phyloP scores from a whole-genome alignment of 2,888 invertebrate species.

The Exocentrus adspersus region DNA sequence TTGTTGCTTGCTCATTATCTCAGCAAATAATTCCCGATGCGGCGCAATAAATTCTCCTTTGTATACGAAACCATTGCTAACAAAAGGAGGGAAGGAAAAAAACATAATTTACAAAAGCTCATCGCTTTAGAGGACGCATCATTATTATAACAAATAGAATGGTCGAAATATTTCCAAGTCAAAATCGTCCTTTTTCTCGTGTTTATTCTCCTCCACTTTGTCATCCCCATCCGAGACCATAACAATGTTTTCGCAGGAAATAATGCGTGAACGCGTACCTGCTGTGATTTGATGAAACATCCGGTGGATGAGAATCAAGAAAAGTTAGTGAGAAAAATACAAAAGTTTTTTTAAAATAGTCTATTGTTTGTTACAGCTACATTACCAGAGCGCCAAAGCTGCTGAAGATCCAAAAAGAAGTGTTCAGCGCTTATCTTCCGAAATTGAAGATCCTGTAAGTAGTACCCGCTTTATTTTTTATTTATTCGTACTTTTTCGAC shows the following conservation, averaged over 20 bases:
- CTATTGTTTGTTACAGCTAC: constrained; percentile 57
- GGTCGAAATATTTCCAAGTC: neutral
- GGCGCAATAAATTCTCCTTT: neutral
- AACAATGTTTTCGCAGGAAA: neutral
- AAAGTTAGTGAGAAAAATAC: too few species aligned
- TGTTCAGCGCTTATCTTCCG: constrained; percentile 60
- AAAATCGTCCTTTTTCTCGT: too few species aligned
- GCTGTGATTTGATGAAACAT: neutral
- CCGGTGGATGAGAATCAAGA: neutral
- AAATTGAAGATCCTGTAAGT: constrained; percentile 62
- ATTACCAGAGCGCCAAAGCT: constrained; percentile 61
- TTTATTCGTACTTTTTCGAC: too few species aligned
- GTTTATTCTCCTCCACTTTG: neutral
- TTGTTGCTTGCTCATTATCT: too few species aligned
- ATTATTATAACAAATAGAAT: neutral
- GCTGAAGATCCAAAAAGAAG: constrained; percentile 60
- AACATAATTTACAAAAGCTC: neutral
- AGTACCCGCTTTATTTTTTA: too few species aligned
- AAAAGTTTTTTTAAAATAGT: too few species aligned
- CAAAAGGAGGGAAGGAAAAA: neutral
- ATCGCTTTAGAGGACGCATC: neutral
- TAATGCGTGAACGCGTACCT: neutral
- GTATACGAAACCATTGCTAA: neutral
- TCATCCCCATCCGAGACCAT: neutral
- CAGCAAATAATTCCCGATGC: neutral